Conservation (phyloP, 2,797 vertebrate species). For the Manis javanica region DNA sequence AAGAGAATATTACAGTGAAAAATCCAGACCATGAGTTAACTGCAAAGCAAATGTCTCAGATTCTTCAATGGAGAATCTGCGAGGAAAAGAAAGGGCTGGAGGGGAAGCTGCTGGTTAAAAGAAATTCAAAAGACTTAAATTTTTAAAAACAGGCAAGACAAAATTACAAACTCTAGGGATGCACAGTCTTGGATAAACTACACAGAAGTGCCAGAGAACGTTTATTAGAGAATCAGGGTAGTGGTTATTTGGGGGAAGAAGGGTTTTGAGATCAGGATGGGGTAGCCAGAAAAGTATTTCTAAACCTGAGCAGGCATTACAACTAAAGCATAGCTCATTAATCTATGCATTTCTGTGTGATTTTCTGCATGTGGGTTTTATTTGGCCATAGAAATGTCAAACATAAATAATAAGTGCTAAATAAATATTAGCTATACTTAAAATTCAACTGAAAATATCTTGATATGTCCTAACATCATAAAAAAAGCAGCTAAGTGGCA, state of each 20-base stretch:
- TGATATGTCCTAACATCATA: background rate
- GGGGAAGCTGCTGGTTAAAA: background rate
- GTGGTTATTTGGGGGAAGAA: background rate
- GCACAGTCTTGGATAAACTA: background rate
- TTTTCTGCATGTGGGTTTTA: background rate
- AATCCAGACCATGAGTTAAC: background rate
- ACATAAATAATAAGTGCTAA: background rate
- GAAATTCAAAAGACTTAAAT: background rate
- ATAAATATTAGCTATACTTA: background rate
- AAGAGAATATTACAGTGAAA: background rate
- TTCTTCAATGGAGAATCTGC: background rate
- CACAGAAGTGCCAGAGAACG: background rate
- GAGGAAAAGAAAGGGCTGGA: background rate
- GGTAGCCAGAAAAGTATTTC: background rate
- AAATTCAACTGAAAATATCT: conserved; percentile 32
- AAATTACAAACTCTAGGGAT: background rate
- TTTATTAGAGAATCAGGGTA: background rate
- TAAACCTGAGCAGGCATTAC: background rate
- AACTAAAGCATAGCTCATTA: background rate
- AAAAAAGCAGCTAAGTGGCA: background rate
- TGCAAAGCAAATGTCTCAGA: background rate
- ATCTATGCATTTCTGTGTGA: background rate
- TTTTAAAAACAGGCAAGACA: background rate
- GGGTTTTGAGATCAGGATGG: background rate
- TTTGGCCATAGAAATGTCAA: conserved; percentile 25